Percentiles rank a stretch among this genome's conserved stretches.
These are phyloP conservation scores for Ormyrus pomaceus DNA, from an alignment of 2,888 invertebrate species.

Conservation along the genomic window DNA sequence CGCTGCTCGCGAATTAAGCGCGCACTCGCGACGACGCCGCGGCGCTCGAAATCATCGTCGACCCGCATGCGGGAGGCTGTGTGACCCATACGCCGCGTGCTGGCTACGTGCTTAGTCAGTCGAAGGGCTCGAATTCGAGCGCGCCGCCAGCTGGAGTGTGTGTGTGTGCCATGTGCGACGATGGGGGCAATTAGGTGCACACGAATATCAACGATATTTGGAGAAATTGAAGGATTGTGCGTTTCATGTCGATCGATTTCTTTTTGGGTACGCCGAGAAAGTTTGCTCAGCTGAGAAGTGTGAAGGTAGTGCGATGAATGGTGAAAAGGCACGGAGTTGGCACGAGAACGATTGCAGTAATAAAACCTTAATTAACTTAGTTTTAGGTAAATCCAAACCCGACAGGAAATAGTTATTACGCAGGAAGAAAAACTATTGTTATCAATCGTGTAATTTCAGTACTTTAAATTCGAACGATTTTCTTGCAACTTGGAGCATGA, in stretches of 20 bases:
- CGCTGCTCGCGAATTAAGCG: not conserved
- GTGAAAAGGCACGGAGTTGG: too few species aligned
- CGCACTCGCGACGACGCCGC: not conserved
- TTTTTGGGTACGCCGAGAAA: too few species aligned
- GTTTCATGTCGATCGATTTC: too few species aligned
- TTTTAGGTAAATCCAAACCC: too few species aligned
- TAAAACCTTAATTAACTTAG: too few species aligned
- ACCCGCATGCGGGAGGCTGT: slow-evolving; percentile 45
- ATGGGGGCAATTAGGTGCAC: slow-evolving; percentile 23
- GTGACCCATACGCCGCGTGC: not conserved
- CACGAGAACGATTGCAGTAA: too few species aligned
- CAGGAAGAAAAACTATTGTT: not conserved
- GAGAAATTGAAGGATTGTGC: too few species aligned
- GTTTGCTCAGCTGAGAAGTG: too few species aligned
- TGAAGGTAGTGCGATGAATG: too few species aligned
- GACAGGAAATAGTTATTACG: not conserved
- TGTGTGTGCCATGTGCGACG: slow-evolving; percentile 4
- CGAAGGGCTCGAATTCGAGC: slow-evolving; percentile 8
- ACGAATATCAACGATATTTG: not conserved
- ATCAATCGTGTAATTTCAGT: not conserved
- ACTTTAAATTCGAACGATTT: slow-evolving; percentile 21
- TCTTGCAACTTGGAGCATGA: slow-evolving; percentile 23
- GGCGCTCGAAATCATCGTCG: slow-evolving; percentile 1
- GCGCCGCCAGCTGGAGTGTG: not conserved
- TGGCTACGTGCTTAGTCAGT: not conserved